Percentiles rank a stretch among this genome's conserved stretches.
phyloP scores from a whole-genome alignment of 2,113 vertebrate genomes.

The Nycticebus coucang region DNA sequence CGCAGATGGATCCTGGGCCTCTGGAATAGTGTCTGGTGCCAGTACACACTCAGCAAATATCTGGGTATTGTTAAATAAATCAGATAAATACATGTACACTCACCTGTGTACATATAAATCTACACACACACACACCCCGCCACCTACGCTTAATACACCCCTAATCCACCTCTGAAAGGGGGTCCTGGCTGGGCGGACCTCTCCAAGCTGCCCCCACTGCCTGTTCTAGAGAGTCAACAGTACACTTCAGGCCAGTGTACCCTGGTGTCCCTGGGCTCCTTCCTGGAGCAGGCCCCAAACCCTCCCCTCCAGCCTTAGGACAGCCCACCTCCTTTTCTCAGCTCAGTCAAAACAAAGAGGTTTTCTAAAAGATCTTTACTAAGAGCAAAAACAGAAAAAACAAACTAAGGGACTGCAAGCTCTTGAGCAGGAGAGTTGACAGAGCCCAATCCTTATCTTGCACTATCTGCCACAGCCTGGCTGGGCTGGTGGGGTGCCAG shows the following conservation, averaged over 20 bases:
- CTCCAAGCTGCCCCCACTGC: not conserved
- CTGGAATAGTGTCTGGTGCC: not conserved
- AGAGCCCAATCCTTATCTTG: not conserved
- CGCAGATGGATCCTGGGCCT: not conserved
- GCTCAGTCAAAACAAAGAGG: constrained; percentile 39
- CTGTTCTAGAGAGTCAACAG: not conserved
- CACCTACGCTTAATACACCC: not conserved
- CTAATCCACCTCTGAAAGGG: not conserved
- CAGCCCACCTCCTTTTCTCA: not conserved
- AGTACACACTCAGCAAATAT: not conserved
- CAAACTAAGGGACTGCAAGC: constrained; percentile 14
- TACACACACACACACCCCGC: not conserved
- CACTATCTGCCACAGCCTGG: not conserved
- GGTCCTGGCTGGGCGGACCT: too few relatives aligned
- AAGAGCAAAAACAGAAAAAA: constrained; percentile 40
- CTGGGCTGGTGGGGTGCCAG: fast-evolving
- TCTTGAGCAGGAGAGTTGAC: not conserved
- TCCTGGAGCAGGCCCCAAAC: not conserved
- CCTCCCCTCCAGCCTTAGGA: not conserved
- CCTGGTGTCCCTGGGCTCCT: not conserved
- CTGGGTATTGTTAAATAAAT: not conserved
- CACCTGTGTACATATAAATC: not conserved
- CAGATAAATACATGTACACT: not conserved
- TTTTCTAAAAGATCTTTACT: constrained; percentile 43
- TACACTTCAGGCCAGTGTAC: too few relatives aligned